phyloP scores from a whole-genome alignment of 2,888 invertebrate genomes.

The Diadegma fenestrale region DNA sequence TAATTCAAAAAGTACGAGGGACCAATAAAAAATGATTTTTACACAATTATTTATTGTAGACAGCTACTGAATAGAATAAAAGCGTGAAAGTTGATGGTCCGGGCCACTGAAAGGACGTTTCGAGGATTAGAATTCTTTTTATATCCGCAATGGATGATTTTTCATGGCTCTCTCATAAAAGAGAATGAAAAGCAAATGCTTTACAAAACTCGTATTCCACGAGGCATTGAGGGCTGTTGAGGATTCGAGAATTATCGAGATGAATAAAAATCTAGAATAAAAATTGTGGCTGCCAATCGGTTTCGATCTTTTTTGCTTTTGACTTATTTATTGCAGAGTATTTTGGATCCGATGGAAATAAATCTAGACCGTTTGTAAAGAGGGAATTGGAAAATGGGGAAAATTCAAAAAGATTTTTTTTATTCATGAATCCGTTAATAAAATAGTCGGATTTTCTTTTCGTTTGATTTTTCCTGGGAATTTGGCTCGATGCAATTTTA shows the following conservation, averaged over 20 bases:
- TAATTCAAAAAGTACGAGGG: too few relatives aligned
- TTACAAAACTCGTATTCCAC: slow-evolving; percentile 28
- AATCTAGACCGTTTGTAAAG: neutral
- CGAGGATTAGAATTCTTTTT: slow-evolving; percentile 18
- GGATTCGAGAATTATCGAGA: slow-evolving; percentile 19
- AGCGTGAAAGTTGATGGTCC: slow-evolving; percentile 2
- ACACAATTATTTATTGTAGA: slow-evolving; percentile 1
- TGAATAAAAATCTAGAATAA: slow-evolving; percentile 5
- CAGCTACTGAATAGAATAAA: slow-evolving; percentile 17
- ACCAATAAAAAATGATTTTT: neutral
- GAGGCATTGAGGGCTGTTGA: neutral
- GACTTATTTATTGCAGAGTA: neutral
- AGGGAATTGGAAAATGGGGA: neutral
- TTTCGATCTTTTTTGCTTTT: neutral
- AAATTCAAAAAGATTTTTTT: neutral
- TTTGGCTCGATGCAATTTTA: neutral
- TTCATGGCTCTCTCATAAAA: slow-evolving; percentile 20
- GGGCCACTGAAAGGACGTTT: neutral
- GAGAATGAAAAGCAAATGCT: slow-evolving; percentile 1
- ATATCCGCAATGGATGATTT: neutral
- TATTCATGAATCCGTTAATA: neutral
- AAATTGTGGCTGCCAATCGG: neutral
- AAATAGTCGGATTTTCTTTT: neutral
- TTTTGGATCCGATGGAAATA: neutral
- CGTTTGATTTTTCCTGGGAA: neutral